Evolutionary conservation across 1,140 invertebrate genomes (phyloP).

Genomic region (Aphis gossypii): DNA sequence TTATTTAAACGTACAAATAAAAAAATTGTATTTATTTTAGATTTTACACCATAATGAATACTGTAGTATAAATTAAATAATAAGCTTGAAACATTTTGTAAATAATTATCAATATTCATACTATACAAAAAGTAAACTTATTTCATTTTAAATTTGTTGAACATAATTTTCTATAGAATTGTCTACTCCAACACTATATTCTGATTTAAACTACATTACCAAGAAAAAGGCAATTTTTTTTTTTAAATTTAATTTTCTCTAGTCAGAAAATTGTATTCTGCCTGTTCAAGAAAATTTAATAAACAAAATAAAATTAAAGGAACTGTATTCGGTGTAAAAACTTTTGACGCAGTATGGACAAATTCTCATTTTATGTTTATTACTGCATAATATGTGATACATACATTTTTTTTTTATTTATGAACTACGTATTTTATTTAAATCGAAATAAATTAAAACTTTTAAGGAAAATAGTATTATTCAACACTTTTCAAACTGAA

Average conservation of each 20-base stretch:
- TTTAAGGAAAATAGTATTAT: background rate
- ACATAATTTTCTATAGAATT: background rate
- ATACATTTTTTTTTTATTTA: background rate
- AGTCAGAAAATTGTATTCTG: background rate
- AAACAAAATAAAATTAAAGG: conserved; percentile 23
- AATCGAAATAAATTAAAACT: background rate
- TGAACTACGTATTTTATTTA: background rate
- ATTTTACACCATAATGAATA: background rate
- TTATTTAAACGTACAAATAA: background rate
- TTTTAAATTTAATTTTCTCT: background rate
- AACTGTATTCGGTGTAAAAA: background rate
- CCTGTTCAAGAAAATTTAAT: background rate
- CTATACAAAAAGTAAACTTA: background rate
- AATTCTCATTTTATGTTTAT: background rate
- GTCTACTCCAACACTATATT: background rate
- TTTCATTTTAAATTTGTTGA: background rate
- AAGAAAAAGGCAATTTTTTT: background rate
- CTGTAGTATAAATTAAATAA: too few relatives aligned
- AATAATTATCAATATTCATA: background rate
- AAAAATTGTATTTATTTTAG: background rate
- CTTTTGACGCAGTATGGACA: background rate
- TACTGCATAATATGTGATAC: background rate
- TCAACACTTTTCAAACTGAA: background rate
- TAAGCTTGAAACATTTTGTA: background rate
- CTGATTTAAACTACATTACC: background rate